These are phyloP conservation scores for Troilus luridus DNA, from an alignment of 2,888 invertebrate genomes.

Conservation along the genomic window DNA sequence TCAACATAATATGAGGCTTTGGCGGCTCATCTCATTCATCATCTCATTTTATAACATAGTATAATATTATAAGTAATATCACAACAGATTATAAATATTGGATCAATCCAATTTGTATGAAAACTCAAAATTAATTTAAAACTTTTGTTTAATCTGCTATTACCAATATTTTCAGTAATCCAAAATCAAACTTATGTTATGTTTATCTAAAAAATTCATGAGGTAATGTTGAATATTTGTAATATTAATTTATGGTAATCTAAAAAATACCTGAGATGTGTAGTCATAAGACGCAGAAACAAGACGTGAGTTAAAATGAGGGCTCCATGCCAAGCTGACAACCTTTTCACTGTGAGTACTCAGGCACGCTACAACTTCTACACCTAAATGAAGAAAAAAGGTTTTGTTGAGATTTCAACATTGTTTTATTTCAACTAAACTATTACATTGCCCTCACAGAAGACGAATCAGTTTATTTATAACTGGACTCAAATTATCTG, in stretches of 20 bases:
- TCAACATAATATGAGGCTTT: too few relatives aligned
- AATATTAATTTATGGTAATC: neutral
- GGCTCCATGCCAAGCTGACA: conserved; percentile 78
- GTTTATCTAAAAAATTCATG: neutral
- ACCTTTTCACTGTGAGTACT: conserved; percentile 73
- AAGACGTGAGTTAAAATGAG: conserved; percentile 76
- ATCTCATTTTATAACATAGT: too few relatives aligned
- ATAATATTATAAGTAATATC: too few relatives aligned
- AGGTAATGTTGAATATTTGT: neutral
- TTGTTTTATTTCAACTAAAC: neutral
- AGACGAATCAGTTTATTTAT: too few relatives aligned
- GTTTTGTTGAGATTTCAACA: neutral
- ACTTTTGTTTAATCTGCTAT: too few relatives aligned
- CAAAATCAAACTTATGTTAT: neutral
- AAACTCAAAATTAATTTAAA: neutral
- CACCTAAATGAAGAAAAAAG: conserved; percentile 57
- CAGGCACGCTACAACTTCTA: conserved; percentile 65
- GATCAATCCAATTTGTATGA: neutral
- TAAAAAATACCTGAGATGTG: conserved; percentile 75
- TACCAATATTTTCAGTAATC: neutral
- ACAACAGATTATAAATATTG: too few relatives aligned
- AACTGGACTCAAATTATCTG: too few relatives aligned
- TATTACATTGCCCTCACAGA: neutral
- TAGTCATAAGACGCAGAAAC: conserved; percentile 80
- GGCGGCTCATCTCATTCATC: too few relatives aligned